Evolutionary conservation across 1,140 invertebrate species (phyloP).

Genomic region (Leptopilina boulardi): DNA sequence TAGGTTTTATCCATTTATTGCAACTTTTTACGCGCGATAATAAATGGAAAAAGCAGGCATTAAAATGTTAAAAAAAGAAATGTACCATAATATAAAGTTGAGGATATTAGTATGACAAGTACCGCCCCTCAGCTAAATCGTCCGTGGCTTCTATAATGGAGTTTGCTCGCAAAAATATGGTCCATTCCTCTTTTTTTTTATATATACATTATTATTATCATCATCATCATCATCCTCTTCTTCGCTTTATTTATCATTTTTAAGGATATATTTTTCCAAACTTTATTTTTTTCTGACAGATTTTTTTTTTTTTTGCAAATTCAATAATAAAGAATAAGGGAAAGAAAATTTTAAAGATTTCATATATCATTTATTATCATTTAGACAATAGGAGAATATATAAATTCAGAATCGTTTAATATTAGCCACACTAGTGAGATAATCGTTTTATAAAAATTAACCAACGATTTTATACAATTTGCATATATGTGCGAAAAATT

Average conservation of each 20-base stretch:
- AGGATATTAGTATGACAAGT: constrained; percentile 74
- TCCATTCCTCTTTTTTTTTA: constrained; percentile 41
- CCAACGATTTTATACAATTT: constrained; percentile 57
- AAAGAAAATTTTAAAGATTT: no score
- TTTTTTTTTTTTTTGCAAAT: no score
- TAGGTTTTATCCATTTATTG: neutral
- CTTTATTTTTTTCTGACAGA: no score
- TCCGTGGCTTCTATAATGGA: constrained; percentile 73
- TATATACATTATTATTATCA: no score
- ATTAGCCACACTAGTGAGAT: constrained; percentile 47
- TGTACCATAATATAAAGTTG: constrained; percentile 63
- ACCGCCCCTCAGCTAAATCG: constrained; percentile 69
- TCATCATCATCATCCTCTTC: neutral
- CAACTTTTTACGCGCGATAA: neutral
- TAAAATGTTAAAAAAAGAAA: constrained; percentile 53
- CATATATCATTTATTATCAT: no score
- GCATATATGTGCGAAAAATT: constrained; percentile 59
- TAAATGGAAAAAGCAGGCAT: neutral
- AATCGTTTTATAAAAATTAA: constrained; percentile 61
- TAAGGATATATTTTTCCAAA: neutral
- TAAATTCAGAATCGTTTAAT: constrained; percentile 42
- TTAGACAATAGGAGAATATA: constrained; percentile 43
- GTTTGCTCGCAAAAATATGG: constrained; percentile 66
- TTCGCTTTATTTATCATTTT: constrained; percentile 12
- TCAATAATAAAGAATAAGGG: no score